Percentiles rank a stretch among this genome's conserved stretches.
Conservation (phyloP, 92 coral and sea anemone genomes). For the Epizoanthus stellaris region DNA sequence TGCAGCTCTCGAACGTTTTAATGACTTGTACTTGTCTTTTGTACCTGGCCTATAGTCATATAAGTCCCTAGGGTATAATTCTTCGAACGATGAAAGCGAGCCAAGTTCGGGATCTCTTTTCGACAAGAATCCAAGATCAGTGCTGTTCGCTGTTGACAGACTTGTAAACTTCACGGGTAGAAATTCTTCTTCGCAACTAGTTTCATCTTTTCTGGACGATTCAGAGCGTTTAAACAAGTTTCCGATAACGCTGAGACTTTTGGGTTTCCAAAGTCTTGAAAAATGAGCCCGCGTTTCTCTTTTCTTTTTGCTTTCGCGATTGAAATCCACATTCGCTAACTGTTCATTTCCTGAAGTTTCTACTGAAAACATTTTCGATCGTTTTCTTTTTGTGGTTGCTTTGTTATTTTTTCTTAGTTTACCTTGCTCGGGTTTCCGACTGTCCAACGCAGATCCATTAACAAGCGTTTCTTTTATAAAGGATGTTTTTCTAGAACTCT, state of each 20-base stretch:
- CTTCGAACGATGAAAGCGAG: conserved; percentile 30
- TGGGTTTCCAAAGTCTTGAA: conserved; percentile 29
- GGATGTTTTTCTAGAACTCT: conserved; percentile 25
- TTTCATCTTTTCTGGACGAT: conserved; percentile 17
- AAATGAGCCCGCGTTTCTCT: conserved; percentile 7
- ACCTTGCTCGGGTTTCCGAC: conserved; percentile 31
- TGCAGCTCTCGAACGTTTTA: conserved; percentile 43
- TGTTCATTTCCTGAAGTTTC: conserved; percentile 16
- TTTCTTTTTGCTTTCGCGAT: conserved; percentile 1
- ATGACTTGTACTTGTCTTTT: conserved; percentile 32
- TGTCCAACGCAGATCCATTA: conserved; percentile 24
- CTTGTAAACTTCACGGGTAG: not conserved
- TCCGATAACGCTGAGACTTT: conserved; percentile 39
- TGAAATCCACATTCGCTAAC: not conserved
- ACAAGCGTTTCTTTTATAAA: conserved; percentile 34
- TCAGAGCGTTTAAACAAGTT: not conserved
- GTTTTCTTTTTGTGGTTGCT: conserved; percentile 4
- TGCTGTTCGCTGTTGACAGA: conserved; percentile 19
- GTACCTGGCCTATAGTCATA: not conserved
- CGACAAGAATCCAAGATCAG: conserved; percentile 27
- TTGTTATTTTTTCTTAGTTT: conserved; percentile 42
- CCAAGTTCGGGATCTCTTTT: conserved; percentile 34
- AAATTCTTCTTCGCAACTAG: not conserved
- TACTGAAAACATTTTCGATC: conserved; percentile 30
- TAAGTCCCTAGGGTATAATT: conserved; percentile 34